phyloP scores from a whole-genome alignment of 1,140 invertebrate genomes.

The Eriosoma lanigerum region DNA sequence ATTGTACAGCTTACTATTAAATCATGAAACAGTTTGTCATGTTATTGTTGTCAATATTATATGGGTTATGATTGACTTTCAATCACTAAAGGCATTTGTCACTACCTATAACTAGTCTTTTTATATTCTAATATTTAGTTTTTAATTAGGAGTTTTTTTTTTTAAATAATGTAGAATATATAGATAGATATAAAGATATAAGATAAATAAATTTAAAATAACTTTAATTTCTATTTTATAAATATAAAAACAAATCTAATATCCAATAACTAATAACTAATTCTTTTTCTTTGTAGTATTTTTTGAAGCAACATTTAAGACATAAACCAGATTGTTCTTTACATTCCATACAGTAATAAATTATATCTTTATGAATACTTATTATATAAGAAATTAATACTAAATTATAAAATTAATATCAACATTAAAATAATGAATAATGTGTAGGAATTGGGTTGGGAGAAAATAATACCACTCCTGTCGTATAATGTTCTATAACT shows the following conservation, averaged over 20 bases:
- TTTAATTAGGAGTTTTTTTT: not conserved
- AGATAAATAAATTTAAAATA: not conserved
- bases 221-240: no score
- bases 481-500: no score
- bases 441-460: no score
- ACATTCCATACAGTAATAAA: not conserved
- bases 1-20: no score
- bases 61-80: no score
- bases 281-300: not conserved
- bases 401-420: no score
- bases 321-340: not conserved
- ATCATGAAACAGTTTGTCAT: no score
- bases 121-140: constrained; percentile 4
- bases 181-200: not conserved
- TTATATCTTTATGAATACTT: not conserved
- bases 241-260: not conserved
- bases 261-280: not conserved
- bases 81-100: not conserved
- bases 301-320: not conserved
- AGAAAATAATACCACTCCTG: no score
- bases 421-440: no score
- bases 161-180: not conserved
- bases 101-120: not conserved
- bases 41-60: no score
- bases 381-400: not conserved